These are phyloP conservation scores for Caenorhabditis remanei DNA, from an alignment of 1,140 invertebrate genomes.

Conservation along the genomic window DNA sequence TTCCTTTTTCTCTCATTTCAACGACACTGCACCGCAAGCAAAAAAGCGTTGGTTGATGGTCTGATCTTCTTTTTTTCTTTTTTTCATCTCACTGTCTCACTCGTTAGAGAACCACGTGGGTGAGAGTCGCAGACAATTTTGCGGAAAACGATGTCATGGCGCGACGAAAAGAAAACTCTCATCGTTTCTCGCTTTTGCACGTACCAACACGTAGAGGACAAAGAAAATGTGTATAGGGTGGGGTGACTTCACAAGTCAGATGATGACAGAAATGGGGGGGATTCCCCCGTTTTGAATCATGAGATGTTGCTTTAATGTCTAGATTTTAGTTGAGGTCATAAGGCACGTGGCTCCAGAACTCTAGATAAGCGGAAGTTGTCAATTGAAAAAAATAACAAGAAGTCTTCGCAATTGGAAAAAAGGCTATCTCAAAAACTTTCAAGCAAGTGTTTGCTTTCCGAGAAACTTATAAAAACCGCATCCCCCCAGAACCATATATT, in stretches of 20 bases:
- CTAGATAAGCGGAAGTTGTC: neutral
- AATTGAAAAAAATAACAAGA: no score
- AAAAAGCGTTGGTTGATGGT: constrained; percentile 53
- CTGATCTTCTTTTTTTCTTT: constrained; percentile 38
- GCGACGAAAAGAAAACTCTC: constrained; percentile 32
- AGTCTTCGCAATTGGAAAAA: no score
- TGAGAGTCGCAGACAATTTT: constrained; percentile 38
- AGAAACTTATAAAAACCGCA: no score
- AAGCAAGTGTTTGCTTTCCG: no score
- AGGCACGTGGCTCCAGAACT: neutral
- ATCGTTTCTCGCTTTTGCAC: constrained; percentile 18
- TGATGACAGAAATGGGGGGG: neutral
- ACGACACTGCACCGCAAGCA: constrained; percentile 38
- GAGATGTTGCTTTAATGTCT: neutral
- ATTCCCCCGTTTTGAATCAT: constrained; percentile 6
- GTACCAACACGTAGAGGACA: neutral
- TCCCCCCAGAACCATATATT: no score
- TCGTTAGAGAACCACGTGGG: constrained; percentile 45
- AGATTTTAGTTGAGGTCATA: neutral
- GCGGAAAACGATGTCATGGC: constrained; percentile 44
- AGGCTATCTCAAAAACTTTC: no score
- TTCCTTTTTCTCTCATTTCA: constrained; percentile 2
- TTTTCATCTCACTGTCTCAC: neutral
- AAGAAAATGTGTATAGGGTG: neutral
- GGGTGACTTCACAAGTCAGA: constrained; percentile 17